Conservation (phyloP, 2,797 vertebrate species). For the Anabas testudineus region DNA sequence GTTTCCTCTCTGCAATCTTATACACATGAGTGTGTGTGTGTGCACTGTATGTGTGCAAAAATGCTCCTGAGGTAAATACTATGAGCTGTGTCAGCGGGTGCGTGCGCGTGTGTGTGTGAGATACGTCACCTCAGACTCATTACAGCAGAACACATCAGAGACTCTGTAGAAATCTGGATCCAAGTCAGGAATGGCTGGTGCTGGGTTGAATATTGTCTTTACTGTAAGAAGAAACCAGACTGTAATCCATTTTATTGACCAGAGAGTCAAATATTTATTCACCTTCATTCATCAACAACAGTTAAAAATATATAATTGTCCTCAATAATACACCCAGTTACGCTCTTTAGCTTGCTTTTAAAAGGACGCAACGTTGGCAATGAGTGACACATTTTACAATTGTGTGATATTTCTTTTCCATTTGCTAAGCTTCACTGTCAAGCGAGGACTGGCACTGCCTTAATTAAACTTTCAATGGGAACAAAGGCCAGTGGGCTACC, state of each 20-base stretch:
- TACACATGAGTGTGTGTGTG: conserved; percentile 17
- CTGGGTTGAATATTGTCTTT: conserved; percentile 97
- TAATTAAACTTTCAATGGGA: conserved; percentile 71
- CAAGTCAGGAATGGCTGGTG: conserved; percentile 90
- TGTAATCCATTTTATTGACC: conserved; percentile 14
- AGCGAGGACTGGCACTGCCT: conserved; percentile 58
- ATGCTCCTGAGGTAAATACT: conserved; percentile 44
- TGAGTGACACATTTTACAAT: conserved; percentile 44
- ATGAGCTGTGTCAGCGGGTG: conserved; percentile 9
- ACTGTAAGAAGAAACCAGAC: conserved; percentile 82
- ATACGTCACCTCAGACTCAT: conserved; percentile 94
- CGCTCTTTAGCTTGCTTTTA: conserved; percentile 29
- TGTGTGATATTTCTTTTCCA: conserved; percentile 40
- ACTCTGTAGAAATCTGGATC: conserved; percentile 89
- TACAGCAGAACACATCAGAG: conserved; percentile 97
- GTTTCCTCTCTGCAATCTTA: conserved; percentile 20
- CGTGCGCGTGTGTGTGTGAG: conserved; percentile 44
- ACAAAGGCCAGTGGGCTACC: conserved; percentile 61
- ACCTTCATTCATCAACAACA: conserved; percentile 12
- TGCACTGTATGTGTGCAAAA: conserved; percentile 30
- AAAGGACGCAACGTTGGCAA: conserved; percentile 18
- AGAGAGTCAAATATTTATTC: conserved; percentile 20
- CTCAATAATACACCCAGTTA: conserved; percentile 11
- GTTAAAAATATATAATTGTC: conserved; percentile 13
- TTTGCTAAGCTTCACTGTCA: conserved; percentile 52